Evolutionary conservation across 2,888 invertebrate species (phyloP), one percentile per base, ranked within the genome.

Genomic region (Latrodectus elegans): DNA sequence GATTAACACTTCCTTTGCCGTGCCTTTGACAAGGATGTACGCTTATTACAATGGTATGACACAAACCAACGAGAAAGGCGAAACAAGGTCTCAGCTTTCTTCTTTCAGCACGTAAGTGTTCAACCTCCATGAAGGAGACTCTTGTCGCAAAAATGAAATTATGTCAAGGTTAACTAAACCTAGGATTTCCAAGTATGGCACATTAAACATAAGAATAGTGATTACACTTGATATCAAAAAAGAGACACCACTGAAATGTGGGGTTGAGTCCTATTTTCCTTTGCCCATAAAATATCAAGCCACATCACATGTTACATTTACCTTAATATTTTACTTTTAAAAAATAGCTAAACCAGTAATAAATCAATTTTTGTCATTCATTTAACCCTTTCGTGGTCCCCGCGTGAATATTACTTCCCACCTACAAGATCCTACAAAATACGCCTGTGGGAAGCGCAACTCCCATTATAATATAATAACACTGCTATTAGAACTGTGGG

Each of bases 21-120:
- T 94, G 10, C 95, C 95, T 0, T 91, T 95, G 80, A 93, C 94
- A 70, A 93, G 93, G 2, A 93, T 95, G 88, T 95, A 95, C 90
- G 94, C 94, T 79, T 94, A 95, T 90, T 95, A 95, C 91, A 93
- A 94, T 55, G 94, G 95, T 0, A 94, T 94, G 94, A 93, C 94
- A 2, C 94, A 94, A 83, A 93, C 92, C 76, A 94, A 94, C 89
- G 93, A 93, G 89, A 94, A 93, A 17, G 94, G 94, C 51, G 93
- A 94, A 89, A 94, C 94, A 91, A 94, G 93, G 51, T 93, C 93
- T 71, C 93, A 94, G 92, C 93, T 93, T 2, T 94, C 94, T 0
- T 88, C 90, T 11, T 95, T 95, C 91, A 94, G 94, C 10, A 55
- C 88, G 89, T 90, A 67, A 79, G 89, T 68, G n/a, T 17, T 14